These are phyloP conservation scores for Hirtodrosophila cameraria DNA, from an alignment of 2,888 invertebrate genomes.

Conservation along the genomic window DNA sequence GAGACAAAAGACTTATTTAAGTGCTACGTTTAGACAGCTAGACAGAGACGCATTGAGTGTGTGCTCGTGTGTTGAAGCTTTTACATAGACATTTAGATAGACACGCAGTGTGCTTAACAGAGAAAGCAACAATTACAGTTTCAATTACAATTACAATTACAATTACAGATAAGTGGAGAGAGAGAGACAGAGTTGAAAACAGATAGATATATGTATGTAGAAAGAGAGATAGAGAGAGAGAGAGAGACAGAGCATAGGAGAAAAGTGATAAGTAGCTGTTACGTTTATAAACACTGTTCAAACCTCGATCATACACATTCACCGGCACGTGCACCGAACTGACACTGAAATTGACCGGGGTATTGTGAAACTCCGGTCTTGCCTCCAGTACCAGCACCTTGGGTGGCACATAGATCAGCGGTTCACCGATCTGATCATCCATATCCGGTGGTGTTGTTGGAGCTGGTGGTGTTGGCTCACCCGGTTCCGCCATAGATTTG, in stretches of 20 bases:
- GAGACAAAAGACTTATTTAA: slow-evolving; percentile 37
- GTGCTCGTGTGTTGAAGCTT: slow-evolving; percentile 56
- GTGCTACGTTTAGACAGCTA: slow-evolving; percentile 25
- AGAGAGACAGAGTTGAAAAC: slow-evolving; percentile 11
- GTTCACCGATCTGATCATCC: slow-evolving; percentile 86
- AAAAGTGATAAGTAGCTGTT: slow-evolving; percentile 34
- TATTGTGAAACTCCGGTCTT: slow-evolving; percentile 91
- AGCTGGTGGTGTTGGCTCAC: slow-evolving; percentile 85
- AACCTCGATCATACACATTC: slow-evolving; percentile 96
- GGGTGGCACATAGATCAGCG: slow-evolving; percentile 86
- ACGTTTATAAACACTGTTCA: slow-evolving; percentile 68
- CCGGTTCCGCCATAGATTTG: slow-evolving; percentile 88
- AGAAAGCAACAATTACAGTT: slow-evolving; percentile 38
- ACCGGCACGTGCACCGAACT: slow-evolving; percentile 98
- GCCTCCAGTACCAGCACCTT: slow-evolving; percentile 88
- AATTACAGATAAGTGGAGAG: slow-evolving; percentile 12
- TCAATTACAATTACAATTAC: slow-evolving; percentile 33
- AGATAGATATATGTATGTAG: not conserved
- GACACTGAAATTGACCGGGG: slow-evolving; percentile 90
- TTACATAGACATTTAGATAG: slow-evolving; percentile 47
- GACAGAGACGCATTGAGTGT: slow-evolving; percentile 48
- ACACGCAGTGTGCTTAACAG: slow-evolving; percentile 46
- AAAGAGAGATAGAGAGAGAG: slow-evolving; percentile 5
- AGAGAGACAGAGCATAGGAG: slow-evolving; percentile 34
- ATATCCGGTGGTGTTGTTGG: slow-evolving; percentile 85